These are phyloP conservation scores for Physella acuta DNA, from an alignment of 1,140 invertebrate species.

Conservation along the genomic window DNA sequence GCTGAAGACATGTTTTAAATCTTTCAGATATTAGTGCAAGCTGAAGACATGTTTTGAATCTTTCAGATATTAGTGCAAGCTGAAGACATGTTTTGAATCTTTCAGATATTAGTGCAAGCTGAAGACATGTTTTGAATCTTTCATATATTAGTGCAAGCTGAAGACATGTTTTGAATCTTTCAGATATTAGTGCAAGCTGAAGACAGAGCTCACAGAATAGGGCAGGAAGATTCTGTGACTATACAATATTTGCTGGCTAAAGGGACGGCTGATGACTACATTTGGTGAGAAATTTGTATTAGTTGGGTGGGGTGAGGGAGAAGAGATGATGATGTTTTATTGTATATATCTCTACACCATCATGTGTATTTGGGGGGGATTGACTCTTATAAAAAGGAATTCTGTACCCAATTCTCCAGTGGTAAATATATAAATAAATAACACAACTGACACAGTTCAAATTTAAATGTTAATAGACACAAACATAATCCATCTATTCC, in stretches of 20 bases:
- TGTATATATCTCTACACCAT: neutral
- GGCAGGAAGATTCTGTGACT: slow-evolving; percentile 77
- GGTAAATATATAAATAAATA: neutral
- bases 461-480: neutral
- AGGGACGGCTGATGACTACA: slow-evolving; percentile 85
- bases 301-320: no score
- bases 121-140: no score
- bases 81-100: no score
- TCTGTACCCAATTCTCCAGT: neutral
- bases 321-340: neutral
- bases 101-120: no score
- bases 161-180: no score
- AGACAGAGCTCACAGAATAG: slow-evolving; percentile 91
- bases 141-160: no score
- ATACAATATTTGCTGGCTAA: slow-evolving; percentile 81
- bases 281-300: slow-evolving; percentile 67
- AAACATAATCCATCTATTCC: no score
- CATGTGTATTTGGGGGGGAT: neutral
- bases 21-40: no score
- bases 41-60: no score
- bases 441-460: neutral
- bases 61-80: no score
- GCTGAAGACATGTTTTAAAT: no score
- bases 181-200: slow-evolving; percentile 71
- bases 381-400: neutral